Evolutionary conservation across 2,888 invertebrate species (phyloP).

Genomic region (Alitta virens): DNA sequence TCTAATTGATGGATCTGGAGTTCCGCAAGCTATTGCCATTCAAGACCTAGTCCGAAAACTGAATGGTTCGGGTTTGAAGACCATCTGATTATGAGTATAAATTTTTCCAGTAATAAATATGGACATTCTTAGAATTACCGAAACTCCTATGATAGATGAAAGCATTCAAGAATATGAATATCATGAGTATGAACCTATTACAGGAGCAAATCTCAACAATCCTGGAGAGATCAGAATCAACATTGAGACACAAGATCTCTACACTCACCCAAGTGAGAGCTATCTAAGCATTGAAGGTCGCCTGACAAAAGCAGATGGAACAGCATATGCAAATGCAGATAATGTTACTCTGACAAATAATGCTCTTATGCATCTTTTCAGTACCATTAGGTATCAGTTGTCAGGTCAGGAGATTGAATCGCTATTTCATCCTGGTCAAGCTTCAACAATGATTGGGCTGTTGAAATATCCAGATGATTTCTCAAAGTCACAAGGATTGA

Average conservation of each 20-base stretch:
- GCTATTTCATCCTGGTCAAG: conserved; percentile 19
- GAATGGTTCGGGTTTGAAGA: too few relatives aligned
- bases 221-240: conserved; percentile 21
- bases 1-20: too few relatives aligned
- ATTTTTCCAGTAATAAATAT: too few relatives aligned
- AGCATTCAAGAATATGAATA: conserved; percentile 20
- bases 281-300: conserved; percentile 16
- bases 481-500: not conserved
- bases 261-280: conserved; percentile 19
- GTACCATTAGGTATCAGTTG: conserved; percentile 5
- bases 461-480: conserved; percentile 19
- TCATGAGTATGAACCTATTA: conserved; percentile 22
- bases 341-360: conserved; percentile 11
- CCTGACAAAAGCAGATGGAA: conserved; percentile 18
- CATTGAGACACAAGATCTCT: conserved; percentile 21
- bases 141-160: conserved; percentile 13
- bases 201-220: conserved; percentile 22
- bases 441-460: conserved; percentile 7
- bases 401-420: conserved; percentile 20
- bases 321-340: conserved; percentile 16
- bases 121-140: conserved; percentile 15
- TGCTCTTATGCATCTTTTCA: conserved; percentile 21
- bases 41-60: too few relatives aligned
- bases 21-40: too few relatives aligned
- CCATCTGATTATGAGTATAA: too few relatives aligned